Conservation (phyloP, 2,113 vertebrate genomes). For the Nyctibius bracteatus region DNA sequence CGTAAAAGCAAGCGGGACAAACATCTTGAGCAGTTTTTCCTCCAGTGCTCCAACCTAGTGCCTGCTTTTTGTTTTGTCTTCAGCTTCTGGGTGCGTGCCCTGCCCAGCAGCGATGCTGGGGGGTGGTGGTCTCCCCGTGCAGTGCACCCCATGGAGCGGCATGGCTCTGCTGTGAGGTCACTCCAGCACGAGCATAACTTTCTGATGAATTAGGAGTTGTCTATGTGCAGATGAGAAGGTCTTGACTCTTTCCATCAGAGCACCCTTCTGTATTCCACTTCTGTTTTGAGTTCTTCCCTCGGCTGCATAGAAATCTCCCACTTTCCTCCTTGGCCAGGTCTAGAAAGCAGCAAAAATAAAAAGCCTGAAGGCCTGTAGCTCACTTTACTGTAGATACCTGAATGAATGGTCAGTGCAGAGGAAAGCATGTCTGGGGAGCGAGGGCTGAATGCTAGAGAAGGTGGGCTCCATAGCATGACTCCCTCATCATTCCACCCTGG, state of each 20-base stretch:
- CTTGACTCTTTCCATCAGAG: not conserved
- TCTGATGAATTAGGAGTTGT: not conserved
- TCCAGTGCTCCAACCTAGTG: not conserved
- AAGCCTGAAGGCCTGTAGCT: not conserved
- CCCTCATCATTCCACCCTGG: no score
- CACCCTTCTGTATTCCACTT: not conserved
- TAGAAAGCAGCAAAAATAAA: not conserved
- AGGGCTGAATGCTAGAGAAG: not conserved
- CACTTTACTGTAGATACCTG: not conserved
- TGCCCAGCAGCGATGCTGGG: not conserved
- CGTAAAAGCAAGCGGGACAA: not conserved
- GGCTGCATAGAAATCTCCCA: not conserved
- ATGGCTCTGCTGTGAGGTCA: not conserved
- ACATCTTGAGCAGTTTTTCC: not conserved
- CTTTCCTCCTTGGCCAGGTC: not conserved
- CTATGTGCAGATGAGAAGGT: not conserved
- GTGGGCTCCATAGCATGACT: not conserved
- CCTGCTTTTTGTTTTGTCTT: not conserved
- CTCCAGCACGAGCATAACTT: not conserved
- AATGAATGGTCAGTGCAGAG: not conserved
- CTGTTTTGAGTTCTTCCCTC: not conserved
- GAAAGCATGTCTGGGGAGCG: not conserved
- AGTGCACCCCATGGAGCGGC: rapidly evolving
- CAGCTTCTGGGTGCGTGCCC: not conserved
- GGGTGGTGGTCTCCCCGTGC: not conserved